These are phyloP conservation scores for Fundulus diaphanus DNA, from an alignment of 2,797 vertebrate genomes.

Conservation along the genomic window DNA sequence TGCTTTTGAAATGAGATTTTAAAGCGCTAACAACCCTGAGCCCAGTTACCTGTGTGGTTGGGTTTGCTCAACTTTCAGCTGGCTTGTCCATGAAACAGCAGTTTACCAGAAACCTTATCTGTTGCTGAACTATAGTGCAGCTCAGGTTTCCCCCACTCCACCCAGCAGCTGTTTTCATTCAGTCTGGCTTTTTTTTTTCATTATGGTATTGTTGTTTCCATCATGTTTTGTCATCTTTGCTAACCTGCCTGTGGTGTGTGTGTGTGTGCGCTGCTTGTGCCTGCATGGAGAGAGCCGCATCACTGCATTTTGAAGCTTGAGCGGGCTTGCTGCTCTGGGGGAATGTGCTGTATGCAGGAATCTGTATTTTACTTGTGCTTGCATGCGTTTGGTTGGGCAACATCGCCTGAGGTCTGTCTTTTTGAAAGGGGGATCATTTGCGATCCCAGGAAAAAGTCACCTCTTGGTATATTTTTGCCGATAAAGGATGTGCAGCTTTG, in stretches of 20 bases:
- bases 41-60: too few relatives aligned
- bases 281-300: conserved; percentile 44
- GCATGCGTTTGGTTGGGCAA: conserved; percentile 26
- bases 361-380: conserved; percentile 24
- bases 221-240: conserved; percentile 33
- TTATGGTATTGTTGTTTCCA: not conserved
- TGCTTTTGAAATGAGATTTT: not conserved
- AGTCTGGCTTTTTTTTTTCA: conserved; percentile 12
- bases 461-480: not conserved
- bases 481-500: conserved; percentile 3
- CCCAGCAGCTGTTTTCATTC: conserved; percentile 18
- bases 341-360: conserved; percentile 50
- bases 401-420: conserved; percentile 25
- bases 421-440: conserved; percentile 11
- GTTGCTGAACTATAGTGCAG: not conserved
- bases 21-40: not conserved
- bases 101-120: conserved; percentile 13
- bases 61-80: not conserved
- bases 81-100: not conserved
- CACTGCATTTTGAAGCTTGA: conserved; percentile 33
- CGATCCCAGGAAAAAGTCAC: not conserved
- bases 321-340: conserved; percentile 50
- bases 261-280: conserved; percentile 40
- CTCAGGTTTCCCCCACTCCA: conserved; percentile 14
- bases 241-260: conserved; percentile 33